These are phyloP conservation scores for Dromiciops gliroides DNA, from an alignment of 2,113 vertebrate species.

Conservation along the genomic window DNA sequence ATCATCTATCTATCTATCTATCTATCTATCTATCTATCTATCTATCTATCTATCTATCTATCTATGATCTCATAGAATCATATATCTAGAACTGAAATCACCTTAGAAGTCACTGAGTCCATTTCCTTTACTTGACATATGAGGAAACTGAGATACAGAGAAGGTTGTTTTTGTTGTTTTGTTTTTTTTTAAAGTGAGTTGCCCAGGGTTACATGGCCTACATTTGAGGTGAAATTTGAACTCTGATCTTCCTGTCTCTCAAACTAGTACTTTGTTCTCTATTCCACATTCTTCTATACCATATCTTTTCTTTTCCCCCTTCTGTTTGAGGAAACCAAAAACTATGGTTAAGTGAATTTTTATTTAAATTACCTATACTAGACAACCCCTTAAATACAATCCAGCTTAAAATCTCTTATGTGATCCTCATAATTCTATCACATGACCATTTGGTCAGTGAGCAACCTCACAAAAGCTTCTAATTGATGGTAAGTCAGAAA, in stretches of 20 bases:
- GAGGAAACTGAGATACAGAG: neutral
- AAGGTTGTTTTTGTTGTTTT: no score
- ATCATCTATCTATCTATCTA: no score
- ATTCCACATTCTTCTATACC: neutral
- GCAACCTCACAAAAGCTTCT: neutral
- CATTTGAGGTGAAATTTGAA: neutral
- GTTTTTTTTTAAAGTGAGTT: neutral
- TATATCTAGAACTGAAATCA: constrained; percentile 42
- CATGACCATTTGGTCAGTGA: neutral
- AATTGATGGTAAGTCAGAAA: neutral
- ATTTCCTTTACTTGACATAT: neutral
- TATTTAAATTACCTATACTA: neutral
- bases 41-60: no score
- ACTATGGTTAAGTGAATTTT: neutral
- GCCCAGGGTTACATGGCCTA: neutral
- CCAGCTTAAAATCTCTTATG: neutral
- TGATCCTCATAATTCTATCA: neutral
- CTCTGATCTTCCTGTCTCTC: neutral
- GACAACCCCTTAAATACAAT: neutral
- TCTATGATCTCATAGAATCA: constrained; percentile 39
- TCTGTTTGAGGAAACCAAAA: neutral
- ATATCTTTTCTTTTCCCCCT: neutral
- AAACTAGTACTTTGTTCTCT: neutral
- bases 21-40: no score
- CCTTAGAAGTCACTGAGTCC: neutral